Evolutionary conservation across 2,113 vertebrate genomes (phyloP).

Genomic region (Xenopus laevis): DNA sequence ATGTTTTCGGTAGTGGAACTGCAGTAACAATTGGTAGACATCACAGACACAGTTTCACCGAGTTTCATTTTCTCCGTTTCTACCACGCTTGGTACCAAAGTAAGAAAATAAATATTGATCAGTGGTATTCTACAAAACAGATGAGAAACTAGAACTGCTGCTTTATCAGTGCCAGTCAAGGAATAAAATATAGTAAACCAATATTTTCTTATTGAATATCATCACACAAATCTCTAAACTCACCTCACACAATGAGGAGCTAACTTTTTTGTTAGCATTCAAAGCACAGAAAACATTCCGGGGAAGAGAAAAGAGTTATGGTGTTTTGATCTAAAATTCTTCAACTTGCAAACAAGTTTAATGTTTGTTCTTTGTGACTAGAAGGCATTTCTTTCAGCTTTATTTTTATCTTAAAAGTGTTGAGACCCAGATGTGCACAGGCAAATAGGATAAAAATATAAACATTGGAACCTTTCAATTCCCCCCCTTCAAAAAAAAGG

Average conservation of each 20-base stretch:
- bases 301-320: not conserved
- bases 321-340: not conserved
- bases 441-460: not conserved
- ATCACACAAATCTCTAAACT: not conserved
- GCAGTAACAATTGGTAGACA: too few relatives aligned
- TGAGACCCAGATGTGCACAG: not conserved
- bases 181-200: not conserved
- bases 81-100: too few relatives aligned
- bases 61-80: too few relatives aligned
- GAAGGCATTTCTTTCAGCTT: not conserved
- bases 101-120: too few relatives aligned
- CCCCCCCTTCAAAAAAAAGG: not conserved
- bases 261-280: constrained; percentile 2
- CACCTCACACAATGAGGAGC: not conserved
- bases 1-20: too few relatives aligned
- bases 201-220: not conserved
- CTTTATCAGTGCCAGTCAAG: not conserved
- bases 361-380: not conserved
- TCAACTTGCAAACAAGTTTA: not conserved
- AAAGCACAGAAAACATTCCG: not conserved
- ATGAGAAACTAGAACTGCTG: not conserved
- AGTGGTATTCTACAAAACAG: not conserved
- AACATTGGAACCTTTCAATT: not conserved
- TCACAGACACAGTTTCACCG: too few relatives aligned
- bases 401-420: not conserved